Percentiles rank a stretch among this genome's conserved stretches.
Conservation (phyloP, 2,888 invertebrate genomes). For the Heliconius aoede region DNA sequence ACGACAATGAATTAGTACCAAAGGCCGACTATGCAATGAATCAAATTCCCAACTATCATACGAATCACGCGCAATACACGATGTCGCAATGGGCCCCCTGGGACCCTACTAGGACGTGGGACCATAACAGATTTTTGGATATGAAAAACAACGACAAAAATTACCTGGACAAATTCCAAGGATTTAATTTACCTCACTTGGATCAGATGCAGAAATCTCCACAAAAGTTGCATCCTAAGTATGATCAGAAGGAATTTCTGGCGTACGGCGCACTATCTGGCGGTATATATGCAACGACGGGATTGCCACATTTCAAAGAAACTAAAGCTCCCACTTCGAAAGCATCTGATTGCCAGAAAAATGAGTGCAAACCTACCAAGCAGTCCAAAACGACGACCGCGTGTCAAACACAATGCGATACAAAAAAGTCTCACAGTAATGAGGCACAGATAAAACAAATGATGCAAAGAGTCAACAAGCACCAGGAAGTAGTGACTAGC, state of each 20-base stretch:
- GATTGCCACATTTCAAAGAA: slow-evolving; percentile 77
- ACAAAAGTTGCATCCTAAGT: slow-evolving; percentile 82
- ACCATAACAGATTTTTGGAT: slow-evolving; percentile 77
- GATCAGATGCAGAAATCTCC: slow-evolving; percentile 85
- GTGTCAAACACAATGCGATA: slow-evolving; percentile 77
- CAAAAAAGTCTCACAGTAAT: slow-evolving; percentile 64
- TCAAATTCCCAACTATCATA: slow-evolving; percentile 87
- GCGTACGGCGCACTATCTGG: slow-evolving; percentile 75
- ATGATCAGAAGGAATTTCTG: slow-evolving; percentile 79
- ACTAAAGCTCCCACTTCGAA: slow-evolving; percentile 70
- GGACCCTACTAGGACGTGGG: slow-evolving; percentile 83
- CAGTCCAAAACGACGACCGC: slow-evolving; percentile 76
- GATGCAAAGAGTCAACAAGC: slow-evolving; percentile 73
- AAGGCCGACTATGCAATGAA: slow-evolving; percentile 86
- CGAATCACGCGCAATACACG: slow-evolving; percentile 84
- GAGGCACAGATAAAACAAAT: slow-evolving; percentile 75
- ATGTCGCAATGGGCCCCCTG: slow-evolving; percentile 84
- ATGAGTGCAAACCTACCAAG: slow-evolving; percentile 73
- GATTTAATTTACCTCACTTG: slow-evolving; percentile 84
- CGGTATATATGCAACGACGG: slow-evolving; percentile 71
- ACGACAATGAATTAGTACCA: slow-evolving; percentile 81
- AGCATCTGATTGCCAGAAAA: slow-evolving; percentile 73
- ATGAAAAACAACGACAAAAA: slow-evolving; percentile 81
- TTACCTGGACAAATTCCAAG: slow-evolving; percentile 84
- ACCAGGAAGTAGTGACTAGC: slow-evolving; percentile 67